These are phyloP conservation scores for Eulithis testata DNA, from an alignment of 2,888 invertebrate species.

Conservation along the genomic window DNA sequence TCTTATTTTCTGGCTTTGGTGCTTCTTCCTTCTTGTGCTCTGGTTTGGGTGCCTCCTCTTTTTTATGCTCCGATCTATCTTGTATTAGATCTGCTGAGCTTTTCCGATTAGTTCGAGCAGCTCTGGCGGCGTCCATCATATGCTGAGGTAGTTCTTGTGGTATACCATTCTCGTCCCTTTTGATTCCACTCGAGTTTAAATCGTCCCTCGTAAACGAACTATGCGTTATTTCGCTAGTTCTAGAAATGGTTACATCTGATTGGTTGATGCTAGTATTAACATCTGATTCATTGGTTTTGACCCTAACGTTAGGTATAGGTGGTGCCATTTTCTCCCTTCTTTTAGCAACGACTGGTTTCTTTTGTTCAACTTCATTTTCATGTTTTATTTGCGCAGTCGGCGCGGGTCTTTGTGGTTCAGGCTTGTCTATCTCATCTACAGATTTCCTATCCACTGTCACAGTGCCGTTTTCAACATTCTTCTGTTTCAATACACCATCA, in stretches of 20 bases:
- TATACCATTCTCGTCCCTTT: constrained; percentile 84
- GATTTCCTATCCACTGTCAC: constrained; percentile 67
- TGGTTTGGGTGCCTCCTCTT: constrained; percentile 52
- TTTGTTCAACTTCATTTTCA: constrained; percentile 77
- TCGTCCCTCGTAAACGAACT: constrained; percentile 73
- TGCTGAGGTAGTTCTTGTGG: constrained; percentile 89
- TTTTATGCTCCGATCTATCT: constrained; percentile 49
- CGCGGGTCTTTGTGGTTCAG: constrained; percentile 65
- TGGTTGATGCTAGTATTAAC: constrained; percentile 58
- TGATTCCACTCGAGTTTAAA: constrained; percentile 85
- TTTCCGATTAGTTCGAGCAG: constrained; percentile 87
- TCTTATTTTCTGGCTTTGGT: constrained; percentile 54
- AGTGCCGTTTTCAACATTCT: constrained; percentile 72
- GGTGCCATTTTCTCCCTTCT: constrained; percentile 79
- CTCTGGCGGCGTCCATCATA: constrained; percentile 89
- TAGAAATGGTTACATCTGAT: constrained; percentile 55
- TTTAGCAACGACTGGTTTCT: constrained; percentile 82
- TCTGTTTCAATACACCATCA: constrained; percentile 78
- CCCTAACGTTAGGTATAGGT: constrained; percentile 77
- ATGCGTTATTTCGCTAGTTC: constrained; percentile 63
- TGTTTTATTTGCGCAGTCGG: constrained; percentile 76
- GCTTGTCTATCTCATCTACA: constrained; percentile 73
- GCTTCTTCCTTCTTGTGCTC: constrained; percentile 39
- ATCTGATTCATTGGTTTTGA: constrained; percentile 71
- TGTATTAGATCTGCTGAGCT: constrained; percentile 70